phyloP scores from a whole-genome alignment of 2,113 vertebrate species.

The Zosterops lateralis region DNA sequence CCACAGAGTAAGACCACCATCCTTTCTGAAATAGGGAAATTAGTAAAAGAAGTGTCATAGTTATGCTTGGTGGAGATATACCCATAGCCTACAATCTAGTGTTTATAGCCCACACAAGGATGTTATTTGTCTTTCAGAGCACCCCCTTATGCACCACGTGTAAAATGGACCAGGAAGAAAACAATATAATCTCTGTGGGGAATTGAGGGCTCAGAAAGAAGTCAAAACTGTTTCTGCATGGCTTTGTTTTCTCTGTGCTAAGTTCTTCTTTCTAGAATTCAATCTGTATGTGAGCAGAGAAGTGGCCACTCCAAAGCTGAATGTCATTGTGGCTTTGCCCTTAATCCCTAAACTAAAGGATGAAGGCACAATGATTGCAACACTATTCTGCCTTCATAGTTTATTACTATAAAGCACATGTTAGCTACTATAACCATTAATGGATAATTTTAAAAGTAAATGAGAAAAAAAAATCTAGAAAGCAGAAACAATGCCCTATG shows the following conservation, averaged over 20 bases:
- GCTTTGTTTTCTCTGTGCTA: neutral
- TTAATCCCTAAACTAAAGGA: neutral
- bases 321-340: neutral
- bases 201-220: neutral
- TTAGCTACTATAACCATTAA: neutral
- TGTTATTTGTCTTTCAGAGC: neutral
- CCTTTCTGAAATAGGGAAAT: neutral
- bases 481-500: neutral
- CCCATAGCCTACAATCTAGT: neutral
- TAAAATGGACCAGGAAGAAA: neutral
- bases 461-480: neutral
- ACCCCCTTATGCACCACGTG: accelerated
- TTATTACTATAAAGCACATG: neutral
- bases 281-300: neutral
- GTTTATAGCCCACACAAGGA: neutral
- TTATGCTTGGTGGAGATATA: neutral
- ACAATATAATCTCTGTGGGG: accelerated
- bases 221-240: neutral
- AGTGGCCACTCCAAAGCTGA: neutral
- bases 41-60: neutral
- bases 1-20: neutral
- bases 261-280: neutral
- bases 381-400: neutral
- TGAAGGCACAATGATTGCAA: neutral
- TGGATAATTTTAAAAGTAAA: neutral